Evolutionary conservation across 1,140 invertebrate species (phyloP), one percentile per base, ranked within the genome.

Genomic region (Rhynchophorus ferrugineus): DNA sequence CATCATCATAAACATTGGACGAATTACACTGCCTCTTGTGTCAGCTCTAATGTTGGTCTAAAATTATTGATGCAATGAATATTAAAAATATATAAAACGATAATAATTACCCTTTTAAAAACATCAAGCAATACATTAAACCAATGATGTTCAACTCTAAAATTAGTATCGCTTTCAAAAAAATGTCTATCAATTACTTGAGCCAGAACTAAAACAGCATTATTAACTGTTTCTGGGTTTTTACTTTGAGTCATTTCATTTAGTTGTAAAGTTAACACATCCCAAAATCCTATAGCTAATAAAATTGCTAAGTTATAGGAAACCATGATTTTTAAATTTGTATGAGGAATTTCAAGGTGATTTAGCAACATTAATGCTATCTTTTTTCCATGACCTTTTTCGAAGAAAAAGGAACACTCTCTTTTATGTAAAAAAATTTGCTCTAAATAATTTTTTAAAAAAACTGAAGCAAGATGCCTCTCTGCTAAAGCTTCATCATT

Each of bases 361-460:
- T 48, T 21, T n/a, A 54, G 16, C 13, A 54, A 13, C 7, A 13
- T 42, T 11, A 42, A 20, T 8, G 13, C 13, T 20, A 54, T 6
- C 9, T 3, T 35, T 35, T 47, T 54, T 3, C 52, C 52, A 41
- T 19, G 22, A 9, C 21, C 18, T 17, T 34, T 54, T 16, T 42
- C 7, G 16, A 33, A 43, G 3, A 54, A 19, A 3, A 34, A 44
- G 11, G 8, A 1, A 41, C 44, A 42, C 17, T n/a, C 6, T 7
- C 21, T 16, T 3, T 2, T n/a, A 13, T 47, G 16, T 7, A 22
- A n/a, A n/a, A 34, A 48, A n/a, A 49, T 17, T 20, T 43, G 46
- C 19, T 50, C 42, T 3, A 56, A 19, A 29, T 56, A 56, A 37
- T 56, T 56, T 20, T 50, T 56, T 3, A 56, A 20, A 35, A 49